phyloP scores from a whole-genome alignment of 2,113 vertebrate genomes.

The Apistogramma diplotaenia region DNA sequence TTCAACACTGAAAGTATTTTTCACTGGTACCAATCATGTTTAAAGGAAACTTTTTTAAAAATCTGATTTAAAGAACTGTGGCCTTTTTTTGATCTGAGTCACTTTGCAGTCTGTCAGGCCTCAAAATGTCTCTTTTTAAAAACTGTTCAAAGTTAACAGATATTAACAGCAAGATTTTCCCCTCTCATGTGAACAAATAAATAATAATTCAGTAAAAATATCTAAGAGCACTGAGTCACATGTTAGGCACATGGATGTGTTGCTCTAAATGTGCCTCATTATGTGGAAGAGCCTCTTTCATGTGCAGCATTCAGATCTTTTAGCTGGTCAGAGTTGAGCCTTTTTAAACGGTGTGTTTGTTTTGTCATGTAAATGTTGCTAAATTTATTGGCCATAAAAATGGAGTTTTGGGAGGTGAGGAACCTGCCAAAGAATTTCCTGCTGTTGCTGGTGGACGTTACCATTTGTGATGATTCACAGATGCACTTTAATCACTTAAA shows the following conservation, averaged over 20 bases:
- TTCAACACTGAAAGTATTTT: no score
- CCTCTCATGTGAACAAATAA: not conserved
- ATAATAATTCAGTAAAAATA: not conserved
- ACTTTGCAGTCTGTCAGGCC: slow-evolving; percentile 3
- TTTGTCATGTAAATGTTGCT: not conserved
- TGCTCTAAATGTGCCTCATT: not conserved
- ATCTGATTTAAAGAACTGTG: not conserved
- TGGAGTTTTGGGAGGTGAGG: not conserved
- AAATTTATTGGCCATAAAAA: not conserved
- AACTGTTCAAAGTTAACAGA: not conserved
- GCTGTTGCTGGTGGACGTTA: not conserved
- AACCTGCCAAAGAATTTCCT: not conserved
- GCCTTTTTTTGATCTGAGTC: slow-evolving; percentile 1
- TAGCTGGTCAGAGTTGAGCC: not conserved
- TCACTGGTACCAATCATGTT: not conserved
- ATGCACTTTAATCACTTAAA: not conserved
- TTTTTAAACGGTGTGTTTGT: not conserved
- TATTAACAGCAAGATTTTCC: not conserved
- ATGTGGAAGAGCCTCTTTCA: not conserved
- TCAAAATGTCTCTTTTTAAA: not conserved
- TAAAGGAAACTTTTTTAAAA: not conserved
- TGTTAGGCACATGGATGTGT: not conserved
- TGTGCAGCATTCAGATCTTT: not conserved
- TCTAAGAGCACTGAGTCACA: not conserved
- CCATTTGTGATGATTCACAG: slow-evolving; percentile 12